phyloP scores from a whole-genome alignment of 2,113 vertebrate genomes.

The Otus sunia region DNA sequence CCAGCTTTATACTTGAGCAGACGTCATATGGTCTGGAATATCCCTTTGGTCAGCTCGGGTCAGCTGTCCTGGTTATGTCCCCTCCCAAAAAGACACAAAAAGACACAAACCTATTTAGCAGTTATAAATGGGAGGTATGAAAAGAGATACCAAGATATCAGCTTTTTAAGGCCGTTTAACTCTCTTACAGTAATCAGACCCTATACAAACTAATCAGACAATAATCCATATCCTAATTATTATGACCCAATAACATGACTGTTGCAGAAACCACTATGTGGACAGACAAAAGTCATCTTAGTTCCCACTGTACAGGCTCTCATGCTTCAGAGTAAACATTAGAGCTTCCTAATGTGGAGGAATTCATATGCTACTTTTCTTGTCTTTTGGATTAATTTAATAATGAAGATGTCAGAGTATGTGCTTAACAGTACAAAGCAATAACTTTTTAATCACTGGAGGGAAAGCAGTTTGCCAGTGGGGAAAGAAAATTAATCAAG shows the following conservation, averaged over 20 bases:
- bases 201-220: background rate
- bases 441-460: slow-evolving; percentile 67
- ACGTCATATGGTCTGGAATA: too few species aligned
- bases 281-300: background rate
- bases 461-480: slow-evolving; percentile 53
- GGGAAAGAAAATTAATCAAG: slow-evolving; percentile 59
- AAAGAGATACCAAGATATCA: background rate
- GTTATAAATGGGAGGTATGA: background rate
- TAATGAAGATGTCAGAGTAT: slow-evolving; percentile 47
- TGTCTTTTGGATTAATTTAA: slow-evolving; percentile 64
- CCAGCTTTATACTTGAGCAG: too few species aligned
- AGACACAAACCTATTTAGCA: background rate
- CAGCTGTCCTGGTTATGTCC: too few species aligned
- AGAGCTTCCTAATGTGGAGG: slow-evolving; percentile 32
- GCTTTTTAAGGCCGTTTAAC: background rate
- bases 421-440: slow-evolving; percentile 60
- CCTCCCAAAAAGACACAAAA: too few species aligned
- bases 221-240: background rate
- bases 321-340: slow-evolving; percentile 44
- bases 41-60: too few species aligned
- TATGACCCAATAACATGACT: background rate
- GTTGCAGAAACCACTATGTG: background rate
- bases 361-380: slow-evolving; percentile 54
- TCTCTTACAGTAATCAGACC: background rate
- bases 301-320: slow-evolving; percentile 10